Percentiles rank a stretch among this genome's conserved stretches.
Evolutionary conservation across 2,888 invertebrate genomes (phyloP).

Genomic region (Toxonevra muliebris): DNA sequence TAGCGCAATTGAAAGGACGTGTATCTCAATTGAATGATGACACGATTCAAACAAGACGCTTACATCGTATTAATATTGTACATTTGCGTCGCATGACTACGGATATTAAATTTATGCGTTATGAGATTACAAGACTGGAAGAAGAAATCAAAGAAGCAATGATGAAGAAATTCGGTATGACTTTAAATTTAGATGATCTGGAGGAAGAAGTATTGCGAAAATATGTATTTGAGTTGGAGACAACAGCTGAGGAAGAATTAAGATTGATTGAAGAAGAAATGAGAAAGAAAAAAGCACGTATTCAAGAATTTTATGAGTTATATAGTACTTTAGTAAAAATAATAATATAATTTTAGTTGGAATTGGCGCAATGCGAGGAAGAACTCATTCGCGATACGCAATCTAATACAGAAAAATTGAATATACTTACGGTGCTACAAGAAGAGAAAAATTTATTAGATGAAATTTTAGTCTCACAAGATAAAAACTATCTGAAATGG

Average conservation of each 20-base stretch:
- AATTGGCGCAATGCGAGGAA: slow-evolving; percentile 54
- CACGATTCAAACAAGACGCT: slow-evolving; percentile 70
- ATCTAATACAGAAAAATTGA: slow-evolving; percentile 68
- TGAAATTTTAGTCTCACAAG: slow-evolving; percentile 63
- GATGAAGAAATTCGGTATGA: slow-evolving; percentile 69
- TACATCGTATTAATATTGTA: slow-evolving; percentile 74
- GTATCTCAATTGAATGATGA: slow-evolving; percentile 74
- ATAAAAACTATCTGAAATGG: slow-evolving; percentile 53
- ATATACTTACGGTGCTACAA: slow-evolving; percentile 68
- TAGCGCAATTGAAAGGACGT: slow-evolving; percentile 70
- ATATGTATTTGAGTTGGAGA: slow-evolving; percentile 68
- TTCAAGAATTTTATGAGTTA: background rate
- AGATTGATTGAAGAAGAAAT: slow-evolving; percentile 65
- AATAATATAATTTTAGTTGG: slow-evolving; percentile 24
- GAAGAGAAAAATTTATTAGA: slow-evolving; percentile 68
- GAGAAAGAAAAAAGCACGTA: slow-evolving; percentile 58
- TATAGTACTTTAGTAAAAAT: background rate
- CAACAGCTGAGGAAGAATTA: slow-evolving; percentile 66
- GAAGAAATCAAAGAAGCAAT: slow-evolving; percentile 67
- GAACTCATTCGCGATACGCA: slow-evolving; percentile 65
- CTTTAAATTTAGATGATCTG: slow-evolving; percentile 67
- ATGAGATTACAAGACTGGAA: slow-evolving; percentile 69
- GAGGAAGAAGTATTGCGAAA: slow-evolving; percentile 69
- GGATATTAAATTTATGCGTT: slow-evolving; percentile 75
- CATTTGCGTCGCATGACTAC: slow-evolving; percentile 77